Conservation (phyloP, 2,888 invertebrate species). For the Oscheius sp. region DNA sequence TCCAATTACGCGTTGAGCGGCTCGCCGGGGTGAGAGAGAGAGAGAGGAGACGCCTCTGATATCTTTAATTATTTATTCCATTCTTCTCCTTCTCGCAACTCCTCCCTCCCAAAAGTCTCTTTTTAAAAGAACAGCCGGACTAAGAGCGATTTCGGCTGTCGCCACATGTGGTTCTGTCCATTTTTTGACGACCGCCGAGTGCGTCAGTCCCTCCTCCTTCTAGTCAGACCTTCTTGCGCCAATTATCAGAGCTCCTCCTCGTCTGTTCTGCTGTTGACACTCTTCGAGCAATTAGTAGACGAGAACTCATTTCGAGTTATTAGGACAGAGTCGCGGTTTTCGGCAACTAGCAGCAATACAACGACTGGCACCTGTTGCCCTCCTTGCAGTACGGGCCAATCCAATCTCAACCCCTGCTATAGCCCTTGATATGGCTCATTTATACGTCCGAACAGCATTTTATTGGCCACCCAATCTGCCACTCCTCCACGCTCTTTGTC, state of each 20-base stretch:
- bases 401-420: slow-evolving; percentile 25
- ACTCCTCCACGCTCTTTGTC: not conserved
- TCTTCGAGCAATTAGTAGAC: not conserved
- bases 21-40: slow-evolving; percentile 14
- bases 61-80: slow-evolving; percentile 36
- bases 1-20: slow-evolving; percentile 33
- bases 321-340: too few species aligned
- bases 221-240: not conserved
- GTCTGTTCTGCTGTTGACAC: slow-evolving; percentile 8
- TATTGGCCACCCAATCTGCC: slow-evolving; percentile 1
- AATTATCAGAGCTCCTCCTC: not conserved
- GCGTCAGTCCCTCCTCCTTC: not conserved
- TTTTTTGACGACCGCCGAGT: not conserved
- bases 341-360: slow-evolving; percentile 1
- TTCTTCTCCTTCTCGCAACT: slow-evolving; percentile 14
- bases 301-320: too few species aligned
- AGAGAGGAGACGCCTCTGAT: slow-evolving; percentile 13
- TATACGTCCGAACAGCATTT: slow-evolving; percentile 24
- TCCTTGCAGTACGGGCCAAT: slow-evolving; percentile 14
- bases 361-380: slow-evolving; percentile 26
- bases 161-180: slow-evolving; percentile 8
- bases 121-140: not conserved
- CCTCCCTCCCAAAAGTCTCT: not conserved
- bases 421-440: slow-evolving; percentile 34
- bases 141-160: slow-evolving; percentile 1